phyloP scores from a whole-genome alignment of 1,140 invertebrate genomes.

The Lysiphlebus fabarum region DNA sequence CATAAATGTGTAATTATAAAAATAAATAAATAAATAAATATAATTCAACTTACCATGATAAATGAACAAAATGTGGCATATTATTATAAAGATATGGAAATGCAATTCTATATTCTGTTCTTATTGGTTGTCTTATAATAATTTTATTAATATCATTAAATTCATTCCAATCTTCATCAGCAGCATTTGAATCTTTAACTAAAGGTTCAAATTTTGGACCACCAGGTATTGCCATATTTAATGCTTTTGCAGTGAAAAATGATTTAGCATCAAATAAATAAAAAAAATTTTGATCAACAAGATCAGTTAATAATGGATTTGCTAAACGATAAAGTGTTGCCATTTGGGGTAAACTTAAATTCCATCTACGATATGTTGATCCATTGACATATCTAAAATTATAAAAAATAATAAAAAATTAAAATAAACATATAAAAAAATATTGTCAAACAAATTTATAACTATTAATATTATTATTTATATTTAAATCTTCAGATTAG shows the following conservation, averaged over 20 bases:
- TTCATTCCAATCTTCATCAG: conserved; percentile 99
- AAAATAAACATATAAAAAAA: conserved; percentile 3
- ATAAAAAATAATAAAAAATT: conserved; percentile 19
- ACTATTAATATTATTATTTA: conserved; percentile 8
- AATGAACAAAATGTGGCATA: conserved; percentile 91
- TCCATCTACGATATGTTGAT: conserved; percentile 94
- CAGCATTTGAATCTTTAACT: conserved; percentile 95
- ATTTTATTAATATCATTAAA: conserved; percentile 99
- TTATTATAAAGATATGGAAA: conserved; percentile 99
- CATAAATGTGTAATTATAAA: conserved; percentile 39
- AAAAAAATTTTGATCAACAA: conserved; percentile 98
- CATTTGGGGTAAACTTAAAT: conserved; percentile 92
- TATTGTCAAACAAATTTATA: conserved; percentile 11
- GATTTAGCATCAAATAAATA: conserved; percentile 99
- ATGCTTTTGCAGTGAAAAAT: conserved; percentile 98
- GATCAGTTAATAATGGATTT: conserved; percentile 96
- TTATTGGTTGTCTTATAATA: conserved; percentile 96
- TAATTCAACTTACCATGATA: conserved; percentile 76
- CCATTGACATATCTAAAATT: conserved; percentile 88
- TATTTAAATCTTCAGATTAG: conserved; percentile 42
- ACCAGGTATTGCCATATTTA: conserved; percentile 99
- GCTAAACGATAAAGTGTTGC: conserved; percentile 95
- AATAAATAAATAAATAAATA: conserved; percentile 11
- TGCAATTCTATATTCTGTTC: conserved; percentile 98
- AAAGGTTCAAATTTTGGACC: conserved; percentile 99